These are phyloP conservation scores for Sycophila texana DNA, from an alignment of 2,888 invertebrate species.

Conservation along the genomic window DNA sequence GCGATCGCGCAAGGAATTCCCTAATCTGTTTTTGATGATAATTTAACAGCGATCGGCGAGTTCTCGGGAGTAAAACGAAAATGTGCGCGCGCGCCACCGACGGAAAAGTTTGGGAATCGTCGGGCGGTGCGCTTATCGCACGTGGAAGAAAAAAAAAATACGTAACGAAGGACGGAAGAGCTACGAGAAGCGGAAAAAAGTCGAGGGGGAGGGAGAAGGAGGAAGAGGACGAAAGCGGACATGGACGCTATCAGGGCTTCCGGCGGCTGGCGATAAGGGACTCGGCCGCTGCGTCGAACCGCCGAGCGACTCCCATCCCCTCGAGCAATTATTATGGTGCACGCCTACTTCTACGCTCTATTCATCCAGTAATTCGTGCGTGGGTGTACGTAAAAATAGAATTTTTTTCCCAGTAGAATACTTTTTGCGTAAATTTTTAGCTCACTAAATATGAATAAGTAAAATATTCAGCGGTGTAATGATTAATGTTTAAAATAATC, in stretches of 20 bases:
- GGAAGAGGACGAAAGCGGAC: conserved; percentile 47
- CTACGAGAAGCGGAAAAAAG: conserved; percentile 29
- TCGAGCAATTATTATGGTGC: conserved; percentile 19
- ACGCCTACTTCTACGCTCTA: neutral
- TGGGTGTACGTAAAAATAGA: neutral
- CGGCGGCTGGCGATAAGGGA: conserved; percentile 31
- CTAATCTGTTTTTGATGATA: conserved; percentile 48
- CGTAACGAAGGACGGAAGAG: conserved; percentile 39
- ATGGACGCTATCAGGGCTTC: conserved; percentile 44
- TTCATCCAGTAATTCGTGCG: neutral
- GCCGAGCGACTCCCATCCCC: neutral
- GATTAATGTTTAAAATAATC: no score
- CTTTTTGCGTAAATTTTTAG: no score
- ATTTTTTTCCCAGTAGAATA: no score
- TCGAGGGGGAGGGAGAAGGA: conserved; percentile 16
- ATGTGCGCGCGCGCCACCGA: neutral
- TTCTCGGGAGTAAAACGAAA: neutral
- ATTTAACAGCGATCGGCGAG: conserved; percentile 11
- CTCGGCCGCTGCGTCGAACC: neutral
- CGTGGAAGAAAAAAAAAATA: neutral
- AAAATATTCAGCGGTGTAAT: no score
- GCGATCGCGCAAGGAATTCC: conserved; percentile 20
- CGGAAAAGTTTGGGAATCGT: neutral
- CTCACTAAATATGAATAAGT: neutral
- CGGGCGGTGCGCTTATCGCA: neutral